Evolutionary conservation across 2,888 invertebrate species (phyloP), one percentile per base, ranked within the genome.

Genomic region (Hoplodrina ambigua): DNA sequence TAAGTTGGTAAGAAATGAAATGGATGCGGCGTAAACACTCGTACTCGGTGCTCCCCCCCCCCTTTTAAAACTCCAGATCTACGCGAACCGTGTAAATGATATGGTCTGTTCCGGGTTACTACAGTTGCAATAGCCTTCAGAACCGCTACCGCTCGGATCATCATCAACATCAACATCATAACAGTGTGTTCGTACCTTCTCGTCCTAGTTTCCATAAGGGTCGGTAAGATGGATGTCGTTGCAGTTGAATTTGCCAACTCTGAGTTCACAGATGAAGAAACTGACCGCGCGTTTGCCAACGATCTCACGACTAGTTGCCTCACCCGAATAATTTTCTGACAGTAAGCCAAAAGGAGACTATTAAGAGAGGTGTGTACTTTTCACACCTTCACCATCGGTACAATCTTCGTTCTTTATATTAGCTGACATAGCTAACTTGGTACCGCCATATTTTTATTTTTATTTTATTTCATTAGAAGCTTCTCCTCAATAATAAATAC

Each of bases 181-280:
- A 46, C n/a, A 54, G 33, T 33, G 55, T 64, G 8, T 19, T 19
- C 55, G 15, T 11, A 20, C 0, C 17, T 30, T 55, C 41, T 44
- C 15, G 25, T 55, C 25, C 44, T 50, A 50, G 54, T 77, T 72
- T 73, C 46, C 52, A 20, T 57, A 57, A 78, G 78, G 78, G 41
- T 72, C 62, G 30, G 20, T 63, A 17, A 64, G 74, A 73, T 49
- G 46, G 57, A 72, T 71, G 62, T 58, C 50, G 57, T 60, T 67
- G 50, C 56, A 49, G 57, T 54, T 56, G 56, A 61, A 60, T 49
- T 66, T 62, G 76, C 69, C 75, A 76, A 80, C 61, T 57, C 73
- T 62, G 30, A 78, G 63, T 52, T 80, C 75, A 37, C 53, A 66
- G 80, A 75, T 76, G 75, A 62, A 61, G 80, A 80, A 76, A 76